Evolutionary conservation across 2,797 vertebrate species (phyloP), one percentile per base, ranked within the genome.

Genomic region (Podargus strigoides): DNA sequence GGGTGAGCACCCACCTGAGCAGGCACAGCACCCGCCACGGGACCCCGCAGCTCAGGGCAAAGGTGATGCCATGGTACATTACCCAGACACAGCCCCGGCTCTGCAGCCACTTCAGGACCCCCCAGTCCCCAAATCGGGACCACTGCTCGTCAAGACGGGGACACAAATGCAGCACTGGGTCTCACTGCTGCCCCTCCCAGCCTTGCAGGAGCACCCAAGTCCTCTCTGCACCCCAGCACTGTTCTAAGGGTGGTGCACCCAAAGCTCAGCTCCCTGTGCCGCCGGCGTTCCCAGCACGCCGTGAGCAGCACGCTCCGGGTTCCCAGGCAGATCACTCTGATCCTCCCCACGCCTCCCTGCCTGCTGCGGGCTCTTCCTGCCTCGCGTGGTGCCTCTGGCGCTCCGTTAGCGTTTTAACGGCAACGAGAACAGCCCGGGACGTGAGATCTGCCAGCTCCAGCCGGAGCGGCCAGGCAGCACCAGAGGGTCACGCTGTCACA

Each of bases 241-340:
- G 58, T 56, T 44, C 30, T 0, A 3, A 17, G 32, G 1, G 2
- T 0, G 1, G 32, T 2, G 21, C 14, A 8, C 0, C 1, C 10
- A 8, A 47, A 0, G 6, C 79, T 32, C 2, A 3, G 5, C 39
- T 23, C 18, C 44, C 23, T 4, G 55, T 3, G 30, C 39, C 12
- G n/a, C n/a, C n/a, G n/a, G n/a, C n/a, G n/a, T n/a, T n/a, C n/a
- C n/a, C n/a, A n/a, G n/a, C n/a, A n/a, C n/a, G n/a, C n/a, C n/a
- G n/a, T n/a, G n/a, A n/a, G n/a, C n/a, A n/a, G n/a, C n/a, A n/a
- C n/a, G n/a, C n/a, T n/a, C n/a, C n/a, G n/a, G n/a, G n/a, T n/a
- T n/a, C n/a, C n/a, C n/a, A n/a, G n/a, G n/a, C n/a, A n/a, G n/a
- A n/a, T n/a, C n/a, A n/a, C n/a, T 90, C 87, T 73, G 87, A 95